Percentiles rank a stretch among this genome's conserved stretches.
Evolutionary conservation across 1,140 invertebrate genomes (phyloP).

Genomic region (Drosophila kepulauana): DNA sequence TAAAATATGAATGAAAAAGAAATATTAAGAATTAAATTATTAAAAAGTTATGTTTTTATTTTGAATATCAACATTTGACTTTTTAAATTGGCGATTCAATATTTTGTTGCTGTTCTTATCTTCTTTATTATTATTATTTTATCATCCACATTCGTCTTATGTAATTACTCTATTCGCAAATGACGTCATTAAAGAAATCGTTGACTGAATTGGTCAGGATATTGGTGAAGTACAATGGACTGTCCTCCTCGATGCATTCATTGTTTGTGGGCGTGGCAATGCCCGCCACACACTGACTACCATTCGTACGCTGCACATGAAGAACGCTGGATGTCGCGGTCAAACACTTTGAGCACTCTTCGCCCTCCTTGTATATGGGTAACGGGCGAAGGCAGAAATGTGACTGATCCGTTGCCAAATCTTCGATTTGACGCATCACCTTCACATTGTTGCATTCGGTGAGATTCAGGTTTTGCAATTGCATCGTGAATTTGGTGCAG

Average conservation of each 20-base stretch:
- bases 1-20: too few relatives aligned
- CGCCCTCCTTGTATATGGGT: too few relatives aligned
- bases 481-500: slow-evolving; percentile 15
- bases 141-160: too few relatives aligned
- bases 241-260: background rate
- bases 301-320: slow-evolving; percentile 13
- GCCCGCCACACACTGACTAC: slow-evolving; percentile 32
- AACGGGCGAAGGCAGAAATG: slow-evolving; percentile 26
- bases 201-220: background rate
- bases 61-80: too few relatives aligned
- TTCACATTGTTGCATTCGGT: background rate
- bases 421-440: background rate
- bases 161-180: too few relatives aligned
- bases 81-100: too few relatives aligned
- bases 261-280: slow-evolving; percentile 51
- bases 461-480: background rate
- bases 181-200: too few relatives aligned
- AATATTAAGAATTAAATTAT: too few relatives aligned
- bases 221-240: slow-evolving; percentile 25
- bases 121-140: too few relatives aligned
- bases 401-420: background rate
- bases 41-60: too few relatives aligned
- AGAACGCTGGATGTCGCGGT: slow-evolving; percentile 39
- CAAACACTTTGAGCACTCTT: slow-evolving; percentile 33
- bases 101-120: too few relatives aligned